phyloP scores from a whole-genome alignment of 2,888 invertebrate genomes.

The Agrypnus murinus region DNA sequence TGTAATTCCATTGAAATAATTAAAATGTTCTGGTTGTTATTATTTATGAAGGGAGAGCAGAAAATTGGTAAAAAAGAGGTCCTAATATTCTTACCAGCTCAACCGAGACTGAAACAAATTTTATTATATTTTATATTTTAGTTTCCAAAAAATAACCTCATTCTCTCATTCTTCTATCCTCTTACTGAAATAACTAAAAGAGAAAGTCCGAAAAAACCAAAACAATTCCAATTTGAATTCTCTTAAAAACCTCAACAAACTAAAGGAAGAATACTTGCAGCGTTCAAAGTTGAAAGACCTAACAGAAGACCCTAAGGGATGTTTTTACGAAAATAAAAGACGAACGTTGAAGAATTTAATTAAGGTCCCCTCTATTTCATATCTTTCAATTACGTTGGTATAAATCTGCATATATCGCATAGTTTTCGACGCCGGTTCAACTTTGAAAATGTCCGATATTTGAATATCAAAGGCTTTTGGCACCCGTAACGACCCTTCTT shows the following conservation, averaged over 20 bases:
- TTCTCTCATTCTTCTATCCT: too few relatives aligned
- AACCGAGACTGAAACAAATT: too few relatives aligned
- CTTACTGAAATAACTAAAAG: too few relatives aligned
- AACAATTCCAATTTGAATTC: not conserved
- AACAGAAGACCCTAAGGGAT: not conserved
- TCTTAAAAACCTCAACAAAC: not conserved
- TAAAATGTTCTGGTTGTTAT: too few relatives aligned
- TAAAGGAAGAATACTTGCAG: constrained; percentile 14
- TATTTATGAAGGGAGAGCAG: too few relatives aligned
- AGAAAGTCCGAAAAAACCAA: too few relatives aligned
- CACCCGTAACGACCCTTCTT: constrained; percentile 32
- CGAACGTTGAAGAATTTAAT: constrained; percentile 48
- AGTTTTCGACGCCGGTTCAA: constrained; percentile 14
- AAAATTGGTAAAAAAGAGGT: too few relatives aligned
- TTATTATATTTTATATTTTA: too few relatives aligned
- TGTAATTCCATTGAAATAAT: too few relatives aligned
- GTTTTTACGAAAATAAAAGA: constrained; percentile 9
- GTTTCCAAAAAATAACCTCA: too few relatives aligned
- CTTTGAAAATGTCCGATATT: constrained; percentile 42
- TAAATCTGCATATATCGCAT: constrained; percentile 23
- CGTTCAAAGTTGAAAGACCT: constrained; percentile 19
- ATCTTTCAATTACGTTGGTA: constrained; percentile 20
- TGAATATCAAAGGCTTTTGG: constrained; percentile 50
- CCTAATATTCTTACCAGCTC: too few relatives aligned
- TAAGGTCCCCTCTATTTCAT: constrained; percentile 39